These are phyloP conservation scores for Trachops cirrhosus DNA, from an alignment of 2,797 vertebrate species.

Conservation along the genomic window DNA sequence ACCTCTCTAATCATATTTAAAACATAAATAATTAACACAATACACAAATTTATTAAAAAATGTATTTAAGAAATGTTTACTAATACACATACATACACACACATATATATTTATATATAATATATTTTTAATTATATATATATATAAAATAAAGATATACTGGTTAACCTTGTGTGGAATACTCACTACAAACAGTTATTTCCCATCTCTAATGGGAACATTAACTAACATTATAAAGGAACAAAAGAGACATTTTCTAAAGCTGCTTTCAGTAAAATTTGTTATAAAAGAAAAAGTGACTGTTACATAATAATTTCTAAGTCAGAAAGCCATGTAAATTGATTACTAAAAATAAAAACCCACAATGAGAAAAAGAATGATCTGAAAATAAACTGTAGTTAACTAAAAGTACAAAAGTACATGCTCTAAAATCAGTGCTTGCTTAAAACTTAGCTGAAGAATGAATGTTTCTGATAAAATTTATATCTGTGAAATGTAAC, in stretches of 20 bases:
- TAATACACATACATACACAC: background rate
- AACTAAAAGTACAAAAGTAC: background rate
- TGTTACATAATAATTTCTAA: background rate
- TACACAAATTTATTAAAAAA: background rate
- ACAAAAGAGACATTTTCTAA: background rate
- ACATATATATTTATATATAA: too few relatives aligned
- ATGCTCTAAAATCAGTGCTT: background rate
- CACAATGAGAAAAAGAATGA: background rate
- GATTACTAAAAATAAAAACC: background rate
- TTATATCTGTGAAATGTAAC: background rate
- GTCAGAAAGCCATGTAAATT: background rate
- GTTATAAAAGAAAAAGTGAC: background rate
- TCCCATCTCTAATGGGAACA: background rate
- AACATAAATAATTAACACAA: background rate
- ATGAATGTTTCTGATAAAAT: background rate
- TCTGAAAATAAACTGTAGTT: background rate
- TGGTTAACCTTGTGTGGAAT: background rate
- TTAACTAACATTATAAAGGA: background rate
- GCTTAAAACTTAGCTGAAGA: background rate
- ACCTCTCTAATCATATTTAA: background rate
- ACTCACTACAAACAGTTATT: background rate
- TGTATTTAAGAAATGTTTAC: background rate
- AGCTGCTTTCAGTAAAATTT: background rate
- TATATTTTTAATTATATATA: background rate
- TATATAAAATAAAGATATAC: background rate